phyloP scores from a whole-genome alignment of 2,113 vertebrate genomes.

The Campylomormyrus tamandua region DNA sequence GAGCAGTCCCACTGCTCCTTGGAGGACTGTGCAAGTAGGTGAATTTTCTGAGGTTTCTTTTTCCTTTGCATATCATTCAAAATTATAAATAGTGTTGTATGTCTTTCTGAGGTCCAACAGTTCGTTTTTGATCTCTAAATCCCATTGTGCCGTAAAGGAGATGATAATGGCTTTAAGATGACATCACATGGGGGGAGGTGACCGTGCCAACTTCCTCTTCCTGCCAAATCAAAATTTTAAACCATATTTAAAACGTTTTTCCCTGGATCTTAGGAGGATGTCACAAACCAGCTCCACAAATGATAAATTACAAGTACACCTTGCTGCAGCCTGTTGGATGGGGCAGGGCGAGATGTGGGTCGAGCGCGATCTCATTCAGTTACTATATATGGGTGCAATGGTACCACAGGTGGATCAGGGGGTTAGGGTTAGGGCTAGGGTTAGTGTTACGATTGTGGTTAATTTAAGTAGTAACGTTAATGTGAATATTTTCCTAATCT shows the following conservation, averaged over 20 bases:
- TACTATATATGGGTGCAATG: too few species aligned
- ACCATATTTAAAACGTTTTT: too few species aligned
- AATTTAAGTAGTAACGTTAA: too few species aligned
- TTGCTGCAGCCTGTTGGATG: too few species aligned
- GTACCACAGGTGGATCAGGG: too few species aligned
- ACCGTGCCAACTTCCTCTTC: neutral
- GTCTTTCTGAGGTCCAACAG: neutral
- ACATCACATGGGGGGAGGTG: neutral
- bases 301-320: neutral
- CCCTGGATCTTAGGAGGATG: neutral
- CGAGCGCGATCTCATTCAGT: too few species aligned
- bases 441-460: too few species aligned
- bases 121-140: neutral
- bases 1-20: slow-evolving; percentile 83
- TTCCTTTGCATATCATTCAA: neutral
- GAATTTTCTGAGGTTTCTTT: neutral
- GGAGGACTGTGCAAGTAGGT: slow-evolving; percentile 73
- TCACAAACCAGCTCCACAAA: neutral
- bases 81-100: neutral
- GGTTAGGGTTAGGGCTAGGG: too few species aligned
- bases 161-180: neutral
- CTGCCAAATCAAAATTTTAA: neutral
- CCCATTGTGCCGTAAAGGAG: neutral
- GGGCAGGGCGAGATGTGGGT: too few species aligned
- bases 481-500: too few species aligned